These are phyloP conservation scores for Nestor notabilis DNA, from an alignment of 2,113 vertebrate species.

Conservation along the genomic window DNA sequence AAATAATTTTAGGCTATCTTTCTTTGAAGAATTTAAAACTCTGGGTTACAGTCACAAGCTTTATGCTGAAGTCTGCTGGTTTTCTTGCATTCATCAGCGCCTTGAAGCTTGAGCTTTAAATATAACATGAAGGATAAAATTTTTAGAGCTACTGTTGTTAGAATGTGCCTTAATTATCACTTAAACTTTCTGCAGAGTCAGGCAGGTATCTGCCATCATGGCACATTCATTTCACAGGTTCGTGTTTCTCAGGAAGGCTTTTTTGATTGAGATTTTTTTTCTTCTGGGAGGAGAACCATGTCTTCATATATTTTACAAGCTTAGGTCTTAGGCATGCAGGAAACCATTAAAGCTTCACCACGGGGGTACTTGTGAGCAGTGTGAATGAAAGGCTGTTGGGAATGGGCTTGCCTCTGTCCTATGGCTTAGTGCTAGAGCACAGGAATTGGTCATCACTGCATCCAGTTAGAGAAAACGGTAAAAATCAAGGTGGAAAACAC, in stretches of 20 bases:
- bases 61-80: constrained; percentile 4
- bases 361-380: accelerated
- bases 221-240: neutral
- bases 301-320: neutral
- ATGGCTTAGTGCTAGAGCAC: neutral
- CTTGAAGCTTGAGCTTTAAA: constrained; percentile 1
- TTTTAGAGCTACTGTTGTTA: neutral
- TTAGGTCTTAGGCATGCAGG: neutral
- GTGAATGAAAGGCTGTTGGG: neutral
- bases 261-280: neutral
- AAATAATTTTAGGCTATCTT: neutral
- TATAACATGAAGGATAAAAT: constrained; percentile 2
- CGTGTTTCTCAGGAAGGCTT: neutral
- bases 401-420: neutral
- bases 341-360: neutral
- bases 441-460: neutral
- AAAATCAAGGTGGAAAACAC: neutral
- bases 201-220: neutral
- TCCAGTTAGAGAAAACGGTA: neutral
- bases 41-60: neutral
- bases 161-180: constrained; percentile 12
- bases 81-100: neutral
- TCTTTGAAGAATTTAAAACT: neutral
- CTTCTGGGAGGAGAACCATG: neutral
- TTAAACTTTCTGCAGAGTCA: constrained; percentile 6